Evolutionary conservation across 35 echinoderm and acorn worm species (phyloP).

Genomic region (Holothuria glaberrima): DNA sequence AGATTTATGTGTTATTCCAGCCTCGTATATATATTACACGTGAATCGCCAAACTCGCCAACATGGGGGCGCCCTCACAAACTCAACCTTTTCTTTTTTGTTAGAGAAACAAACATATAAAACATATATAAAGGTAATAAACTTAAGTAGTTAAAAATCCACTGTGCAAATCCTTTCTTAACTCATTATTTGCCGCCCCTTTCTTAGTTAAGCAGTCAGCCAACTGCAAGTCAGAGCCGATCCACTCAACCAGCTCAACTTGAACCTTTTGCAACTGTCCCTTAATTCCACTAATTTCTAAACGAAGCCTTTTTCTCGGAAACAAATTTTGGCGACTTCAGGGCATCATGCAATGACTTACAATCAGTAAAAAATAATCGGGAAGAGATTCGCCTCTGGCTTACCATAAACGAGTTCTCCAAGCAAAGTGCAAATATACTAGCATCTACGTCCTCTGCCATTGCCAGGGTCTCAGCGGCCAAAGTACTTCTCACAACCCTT

Average conservation of each 20-base stretch:
- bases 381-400: not conserved
- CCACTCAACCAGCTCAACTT: slow-evolving; percentile 21
- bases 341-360: slow-evolving; percentile 47
- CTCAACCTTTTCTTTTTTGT: too few species aligned
- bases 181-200: not conserved
- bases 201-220: slow-evolving; percentile 37
- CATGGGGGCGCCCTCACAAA: too few species aligned
- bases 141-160: slow-evolving; percentile 7
- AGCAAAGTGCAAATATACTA: slow-evolving; percentile 51
- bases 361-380: slow-evolving; percentile 49
- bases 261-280: slow-evolving; percentile 9
- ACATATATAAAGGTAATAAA: slow-evolving; percentile 1
- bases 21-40: too few species aligned
- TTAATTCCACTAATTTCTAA: slow-evolving; percentile 44
- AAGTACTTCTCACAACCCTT: slow-evolving; percentile 43
- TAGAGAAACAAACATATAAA: not conserved
- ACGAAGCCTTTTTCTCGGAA: slow-evolving; percentile 25
- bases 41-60: too few species aligned
- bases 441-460: slow-evolving; percentile 52
- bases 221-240: not conserved
- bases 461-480: slow-evolving; percentile 51
- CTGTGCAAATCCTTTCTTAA: not conserved
- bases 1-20: too few species aligned
- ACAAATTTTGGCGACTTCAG: slow-evolving; percentile 25
- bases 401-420: slow-evolving; percentile 24